These are phyloP conservation scores for Camarhynchus parvulus DNA, from an alignment of 2,113 vertebrate species.

Conservation along the genomic window DNA sequence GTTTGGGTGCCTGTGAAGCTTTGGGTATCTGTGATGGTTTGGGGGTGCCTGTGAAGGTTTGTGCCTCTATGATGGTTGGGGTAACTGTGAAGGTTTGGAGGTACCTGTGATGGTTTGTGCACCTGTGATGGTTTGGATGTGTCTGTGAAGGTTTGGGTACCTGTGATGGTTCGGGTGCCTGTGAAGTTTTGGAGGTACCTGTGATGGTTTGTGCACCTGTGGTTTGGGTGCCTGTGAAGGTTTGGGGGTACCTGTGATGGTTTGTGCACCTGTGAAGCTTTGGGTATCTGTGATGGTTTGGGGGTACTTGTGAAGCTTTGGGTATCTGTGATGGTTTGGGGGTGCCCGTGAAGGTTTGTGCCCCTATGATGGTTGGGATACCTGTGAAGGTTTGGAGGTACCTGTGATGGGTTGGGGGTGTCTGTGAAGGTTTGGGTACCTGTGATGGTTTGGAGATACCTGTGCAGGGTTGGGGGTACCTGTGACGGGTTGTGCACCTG, in stretches of 20 bases:
- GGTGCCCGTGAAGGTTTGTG: background rate
- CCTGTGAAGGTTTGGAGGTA: background rate
- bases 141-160: background rate
- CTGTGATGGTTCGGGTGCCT: background rate
- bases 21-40: too few relatives aligned
- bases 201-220: background rate
- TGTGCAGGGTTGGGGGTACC: conserved; percentile 63
- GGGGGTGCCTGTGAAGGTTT: background rate
- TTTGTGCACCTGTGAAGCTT: too few relatives aligned
- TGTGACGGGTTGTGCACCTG: background rate
- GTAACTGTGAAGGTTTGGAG: too few relatives aligned
- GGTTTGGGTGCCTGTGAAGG: background rate
- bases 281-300: background rate
- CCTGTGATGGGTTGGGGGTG: background rate
- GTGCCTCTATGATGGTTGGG: background rate
- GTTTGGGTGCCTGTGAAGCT: too few relatives aligned
- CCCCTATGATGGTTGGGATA: too few relatives aligned
- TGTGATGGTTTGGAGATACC: conserved; percentile 64
- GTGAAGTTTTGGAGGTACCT: background rate
- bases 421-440: too few relatives aligned
- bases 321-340: conserved; percentile 61
- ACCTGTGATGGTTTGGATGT: background rate
- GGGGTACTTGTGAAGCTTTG: too few relatives aligned
- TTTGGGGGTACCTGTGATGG: too few relatives aligned
- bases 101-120: conserved; percentile 61